Evolutionary conservation across 2,888 invertebrate genomes (phyloP).

Genomic region (Oxystoma pomonae): DNA sequence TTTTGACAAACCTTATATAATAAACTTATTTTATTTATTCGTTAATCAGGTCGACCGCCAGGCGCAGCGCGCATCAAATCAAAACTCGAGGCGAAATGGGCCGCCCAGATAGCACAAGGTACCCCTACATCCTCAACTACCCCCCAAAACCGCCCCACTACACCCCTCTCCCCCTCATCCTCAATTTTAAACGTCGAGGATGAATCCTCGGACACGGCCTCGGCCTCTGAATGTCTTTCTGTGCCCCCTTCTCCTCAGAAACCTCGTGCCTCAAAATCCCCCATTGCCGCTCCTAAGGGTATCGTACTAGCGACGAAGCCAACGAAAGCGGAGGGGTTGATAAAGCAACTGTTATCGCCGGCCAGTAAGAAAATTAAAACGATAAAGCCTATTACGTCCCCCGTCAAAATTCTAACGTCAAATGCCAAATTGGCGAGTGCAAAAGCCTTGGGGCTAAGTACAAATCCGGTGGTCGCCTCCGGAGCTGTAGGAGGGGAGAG

Average conservation of each 20-base stretch:
- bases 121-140: constrained; percentile 6
- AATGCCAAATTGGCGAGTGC: no score
- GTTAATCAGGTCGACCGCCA: constrained; percentile 51
- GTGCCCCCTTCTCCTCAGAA: neutral
- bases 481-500: constrained; percentile 1
- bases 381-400: constrained; percentile 21
- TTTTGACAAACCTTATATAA: no score
- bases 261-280: constrained; percentile 5
- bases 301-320: neutral
- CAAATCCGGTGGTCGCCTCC: neutral
- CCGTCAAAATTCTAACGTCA: no score
- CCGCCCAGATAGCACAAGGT: constrained; percentile 40
- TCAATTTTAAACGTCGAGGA: neutral
- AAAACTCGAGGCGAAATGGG: constrained; percentile 42
- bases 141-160: constrained; percentile 3
- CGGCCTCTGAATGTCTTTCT: constrained; percentile 14
- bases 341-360: neutral
- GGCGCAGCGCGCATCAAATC: constrained; percentile 40
- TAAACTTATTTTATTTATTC: constrained; percentile 21
- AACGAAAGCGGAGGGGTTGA: neutral
- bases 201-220: constrained; percentile 19
- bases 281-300: neutral
- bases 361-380: constrained; percentile 28
- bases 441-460: no score
- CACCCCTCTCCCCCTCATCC: constrained; percentile 15